Conservation (phyloP, 2,888 invertebrate species). For the Smittia aterrima region DNA sequence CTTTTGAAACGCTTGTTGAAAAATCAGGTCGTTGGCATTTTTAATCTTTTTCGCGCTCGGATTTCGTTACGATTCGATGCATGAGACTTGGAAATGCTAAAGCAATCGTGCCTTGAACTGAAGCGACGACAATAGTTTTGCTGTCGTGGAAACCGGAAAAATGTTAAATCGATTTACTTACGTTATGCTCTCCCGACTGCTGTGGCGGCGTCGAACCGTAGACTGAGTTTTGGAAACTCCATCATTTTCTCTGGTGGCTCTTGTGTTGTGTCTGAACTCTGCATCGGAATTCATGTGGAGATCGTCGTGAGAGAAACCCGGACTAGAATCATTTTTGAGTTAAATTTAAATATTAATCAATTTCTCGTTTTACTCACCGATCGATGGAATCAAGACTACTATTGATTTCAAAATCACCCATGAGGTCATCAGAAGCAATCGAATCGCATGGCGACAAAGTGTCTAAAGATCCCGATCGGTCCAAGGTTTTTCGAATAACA, state of each 20-base stretch:
- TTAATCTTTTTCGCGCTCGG: neutral
- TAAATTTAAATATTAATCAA: neutral
- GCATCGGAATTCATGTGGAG: neutral
- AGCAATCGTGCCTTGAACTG: neutral
- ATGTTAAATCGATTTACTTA: slow-evolving; percentile 44
- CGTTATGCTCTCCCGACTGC: slow-evolving; percentile 50
- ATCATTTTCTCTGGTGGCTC: neutral
- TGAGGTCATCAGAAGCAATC: slow-evolving; percentile 81
- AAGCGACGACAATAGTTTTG: too few relatives aligned
- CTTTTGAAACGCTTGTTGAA: neutral
- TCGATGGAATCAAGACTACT: slow-evolving; percentile 55
- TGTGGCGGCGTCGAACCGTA: slow-evolving; percentile 46
- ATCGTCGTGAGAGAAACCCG: neutral
- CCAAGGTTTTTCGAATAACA: slow-evolving; percentile 56
- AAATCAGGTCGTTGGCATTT: slow-evolving; percentile 36
- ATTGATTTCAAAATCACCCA: slow-evolving; percentile 75
- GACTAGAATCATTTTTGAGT: neutral
- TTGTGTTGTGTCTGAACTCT: neutral
- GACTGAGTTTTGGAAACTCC: slow-evolving; percentile 49
- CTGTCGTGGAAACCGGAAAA: neutral
- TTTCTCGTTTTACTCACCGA: slow-evolving; percentile 45
- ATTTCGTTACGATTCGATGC: slow-evolving; percentile 17
- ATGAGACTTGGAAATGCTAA: neutral
- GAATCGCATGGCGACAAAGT: slow-evolving; percentile 81
- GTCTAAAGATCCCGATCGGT: slow-evolving; percentile 70